Percentiles rank a stretch among this genome's conserved stretches.
Conservation (phyloP, 2,113 vertebrate species). For the Galbula dea region DNA sequence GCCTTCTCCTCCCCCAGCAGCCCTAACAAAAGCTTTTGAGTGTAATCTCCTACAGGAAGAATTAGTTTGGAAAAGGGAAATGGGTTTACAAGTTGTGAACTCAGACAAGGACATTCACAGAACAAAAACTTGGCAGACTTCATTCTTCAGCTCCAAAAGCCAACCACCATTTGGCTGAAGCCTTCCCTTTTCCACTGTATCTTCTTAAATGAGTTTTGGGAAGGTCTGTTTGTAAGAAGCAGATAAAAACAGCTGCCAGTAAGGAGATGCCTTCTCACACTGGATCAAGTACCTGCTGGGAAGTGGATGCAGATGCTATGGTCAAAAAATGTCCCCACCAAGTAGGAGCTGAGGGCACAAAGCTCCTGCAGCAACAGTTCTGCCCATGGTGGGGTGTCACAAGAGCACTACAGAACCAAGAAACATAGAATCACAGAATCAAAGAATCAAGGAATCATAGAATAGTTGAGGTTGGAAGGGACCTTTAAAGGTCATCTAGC, state of each 20-base stretch:
- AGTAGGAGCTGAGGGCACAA: neutral
- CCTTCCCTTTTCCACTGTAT: neutral
- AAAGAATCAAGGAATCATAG: too few relatives aligned
- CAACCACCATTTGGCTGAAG: slow-evolving; percentile 22
- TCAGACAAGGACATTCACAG: neutral
- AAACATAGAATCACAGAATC: too few relatives aligned
- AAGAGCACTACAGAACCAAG: neutral
- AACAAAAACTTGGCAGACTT: neutral
- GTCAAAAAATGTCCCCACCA: neutral
- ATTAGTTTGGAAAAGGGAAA: slow-evolving; percentile 16
- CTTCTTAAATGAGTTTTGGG: neutral
- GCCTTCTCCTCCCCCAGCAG: neutral
- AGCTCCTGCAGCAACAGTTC: neutral
- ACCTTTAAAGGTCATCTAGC: too few relatives aligned
- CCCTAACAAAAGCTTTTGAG: neutral
- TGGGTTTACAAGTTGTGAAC: slow-evolving; percentile 45
- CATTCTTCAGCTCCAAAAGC: slow-evolving; percentile 41
- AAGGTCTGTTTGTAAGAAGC: neutral
- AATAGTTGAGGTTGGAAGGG: too few relatives aligned
- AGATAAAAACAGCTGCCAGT: neutral
- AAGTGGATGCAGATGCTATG: neutral
- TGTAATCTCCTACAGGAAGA: neutral
- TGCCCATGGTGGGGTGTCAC: accelerated
- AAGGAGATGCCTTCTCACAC: neutral
- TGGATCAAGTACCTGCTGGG: neutral